A percentile compares a stretch with the other conserved stretches of the same genome.
phyloP scores from a whole-genome alignment of 1,140 invertebrate genomes.

The Hylyphantes graminicola region DNA sequence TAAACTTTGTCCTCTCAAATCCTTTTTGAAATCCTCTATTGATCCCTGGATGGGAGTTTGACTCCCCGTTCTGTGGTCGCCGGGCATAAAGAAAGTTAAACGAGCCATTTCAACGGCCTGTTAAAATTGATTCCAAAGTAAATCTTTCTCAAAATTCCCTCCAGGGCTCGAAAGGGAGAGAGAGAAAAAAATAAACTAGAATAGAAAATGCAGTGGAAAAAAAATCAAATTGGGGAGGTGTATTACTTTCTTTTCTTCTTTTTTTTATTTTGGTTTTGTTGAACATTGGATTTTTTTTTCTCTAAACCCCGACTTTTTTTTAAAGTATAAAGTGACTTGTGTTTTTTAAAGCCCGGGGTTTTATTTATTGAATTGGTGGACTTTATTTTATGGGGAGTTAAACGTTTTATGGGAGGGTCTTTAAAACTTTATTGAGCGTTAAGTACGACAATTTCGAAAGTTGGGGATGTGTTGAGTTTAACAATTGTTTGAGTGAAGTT shows the following conservation, averaged over 20 bases:
- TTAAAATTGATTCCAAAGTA: slow-evolving; percentile 59
- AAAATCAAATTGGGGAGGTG: slow-evolving; percentile 46
- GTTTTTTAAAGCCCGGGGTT: neutral
- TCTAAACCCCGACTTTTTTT: slow-evolving; percentile 9
- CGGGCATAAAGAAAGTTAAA: slow-evolving; percentile 49
- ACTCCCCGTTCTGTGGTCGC: slow-evolving; percentile 48
- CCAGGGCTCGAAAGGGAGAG: neutral
- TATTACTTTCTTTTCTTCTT: slow-evolving; percentile 24
- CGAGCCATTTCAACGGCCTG: slow-evolving; percentile 53
- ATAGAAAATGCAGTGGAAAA: neutral
- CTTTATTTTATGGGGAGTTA: slow-evolving; percentile 42
- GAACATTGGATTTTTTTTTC: neutral
- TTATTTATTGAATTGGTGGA: slow-evolving; percentile 13
- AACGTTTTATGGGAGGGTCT: slow-evolving; percentile 24
- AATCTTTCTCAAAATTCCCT: slow-evolving; percentile 58
- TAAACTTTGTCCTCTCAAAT: slow-evolving; percentile 33
- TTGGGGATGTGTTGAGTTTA: too few species aligned
- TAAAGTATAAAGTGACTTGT: neutral
- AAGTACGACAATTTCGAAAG: neutral
- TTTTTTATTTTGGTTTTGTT: neutral
- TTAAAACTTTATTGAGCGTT: slow-evolving; percentile 19
- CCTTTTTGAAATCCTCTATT: slow-evolving; percentile 56
- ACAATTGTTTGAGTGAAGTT: too few species aligned
- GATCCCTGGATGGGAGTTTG: slow-evolving; percentile 46
- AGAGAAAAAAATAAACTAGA: neutral